A percentile compares a stretch with the other conserved stretches of the same genome.
phyloP scores from a whole-genome alignment of 2,888 invertebrate species.

The Opisthograptis luteolata region DNA sequence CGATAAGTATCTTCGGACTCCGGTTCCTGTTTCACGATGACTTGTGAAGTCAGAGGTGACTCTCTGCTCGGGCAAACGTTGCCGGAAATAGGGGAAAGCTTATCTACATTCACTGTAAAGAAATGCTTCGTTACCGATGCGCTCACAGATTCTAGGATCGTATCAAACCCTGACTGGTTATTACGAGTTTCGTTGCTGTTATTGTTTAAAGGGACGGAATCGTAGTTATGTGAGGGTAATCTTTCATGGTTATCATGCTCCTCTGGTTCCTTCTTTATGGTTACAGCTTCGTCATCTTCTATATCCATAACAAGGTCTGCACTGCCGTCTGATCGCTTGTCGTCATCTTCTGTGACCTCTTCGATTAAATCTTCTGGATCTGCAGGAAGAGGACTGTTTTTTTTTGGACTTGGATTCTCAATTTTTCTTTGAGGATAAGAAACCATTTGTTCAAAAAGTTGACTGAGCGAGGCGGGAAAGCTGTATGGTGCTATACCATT shows the following conservation, averaged over 20 bases:
- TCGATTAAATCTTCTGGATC: conserved; percentile 86
- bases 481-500: conserved; percentile 79
- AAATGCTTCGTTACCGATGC: conserved; percentile 90
- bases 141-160: conserved; percentile 90
- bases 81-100: conserved; percentile 84
- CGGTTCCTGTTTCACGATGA: conserved; percentile 68
- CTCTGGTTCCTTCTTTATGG: conserved; percentile 76
- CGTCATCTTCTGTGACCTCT: conserved; percentile 85
- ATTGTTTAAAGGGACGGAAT: conserved; percentile 66
- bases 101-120: conserved; percentile 88
- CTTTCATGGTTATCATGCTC: conserved; percentile 57
- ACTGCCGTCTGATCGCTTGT: conserved; percentile 78
- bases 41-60: conserved; percentile 57
- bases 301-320: conserved; percentile 89
- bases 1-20: conserved; percentile 71
- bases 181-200: conserved; percentile 64
- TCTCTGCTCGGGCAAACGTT: conserved; percentile 71
- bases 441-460: conserved; percentile 87
- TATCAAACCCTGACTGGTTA: conserved; percentile 87
- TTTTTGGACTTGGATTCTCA: conserved; percentile 62
- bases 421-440: conserved; percentile 77
- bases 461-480: conserved; percentile 84
- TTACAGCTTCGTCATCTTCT: conserved; percentile 81
- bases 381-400: conserved; percentile 54
- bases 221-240: conserved; percentile 54